phyloP scores from a whole-genome alignment of 2,888 invertebrate species.

The Lamproptera curius region DNA sequence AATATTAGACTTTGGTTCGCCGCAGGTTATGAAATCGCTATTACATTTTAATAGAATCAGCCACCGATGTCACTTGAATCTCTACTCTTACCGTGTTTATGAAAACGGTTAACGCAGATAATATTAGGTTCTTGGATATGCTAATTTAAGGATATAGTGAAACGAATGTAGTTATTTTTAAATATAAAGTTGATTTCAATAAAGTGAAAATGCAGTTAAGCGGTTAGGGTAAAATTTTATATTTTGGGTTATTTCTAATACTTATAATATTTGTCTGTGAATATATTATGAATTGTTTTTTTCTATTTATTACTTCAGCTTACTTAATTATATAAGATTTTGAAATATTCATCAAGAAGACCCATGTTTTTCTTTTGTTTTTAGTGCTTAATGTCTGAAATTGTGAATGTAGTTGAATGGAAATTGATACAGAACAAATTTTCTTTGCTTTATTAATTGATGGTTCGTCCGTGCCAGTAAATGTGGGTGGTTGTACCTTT shows the following conservation, averaged over 20 bases:
- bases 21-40: neutral
- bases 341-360: neutral
- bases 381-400: neutral
- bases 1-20: slow-evolving; percentile 2
- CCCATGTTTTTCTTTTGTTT: neutral
- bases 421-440: slow-evolving; percentile 8
- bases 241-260: neutral
- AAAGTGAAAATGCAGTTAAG: no score
- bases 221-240: neutral
- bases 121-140: no score
- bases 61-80: neutral
- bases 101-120: no score
- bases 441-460: slow-evolving; percentile 14
- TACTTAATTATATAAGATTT: neutral
- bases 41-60: slow-evolving; percentile 3
- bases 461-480: slow-evolving; percentile 15
- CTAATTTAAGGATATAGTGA: no score
- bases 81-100: no score
- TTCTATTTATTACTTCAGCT: neutral
- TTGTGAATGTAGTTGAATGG: neutral
- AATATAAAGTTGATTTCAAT: no score
- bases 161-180: no score
- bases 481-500: no score
- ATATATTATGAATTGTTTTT: neutral
- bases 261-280: neutral